phyloP scores from a whole-genome alignment of 2,113 vertebrate species.

The Mormoops blainvillei region DNA sequence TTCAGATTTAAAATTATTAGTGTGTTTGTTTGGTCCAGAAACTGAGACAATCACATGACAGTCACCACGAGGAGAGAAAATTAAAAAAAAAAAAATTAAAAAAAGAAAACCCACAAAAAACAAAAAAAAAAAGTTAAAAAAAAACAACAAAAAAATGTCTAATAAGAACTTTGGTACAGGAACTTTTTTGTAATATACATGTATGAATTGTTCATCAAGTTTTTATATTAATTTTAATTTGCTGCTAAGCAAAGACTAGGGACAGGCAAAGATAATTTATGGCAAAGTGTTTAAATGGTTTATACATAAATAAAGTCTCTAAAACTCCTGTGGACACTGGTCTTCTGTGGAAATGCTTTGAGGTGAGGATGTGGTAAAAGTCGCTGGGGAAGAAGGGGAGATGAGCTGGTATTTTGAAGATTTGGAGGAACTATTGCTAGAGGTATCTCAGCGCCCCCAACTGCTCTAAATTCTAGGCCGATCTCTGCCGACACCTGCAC shows the following conservation, averaged over 20 bases:
- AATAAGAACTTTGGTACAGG: conserved; percentile 93
- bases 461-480: neutral
- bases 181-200: conserved; percentile 99
- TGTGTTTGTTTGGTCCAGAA: conserved; percentile 98
- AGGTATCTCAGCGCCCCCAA: neutral
- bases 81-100: conserved; percentile 66
- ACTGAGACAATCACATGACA: conserved; percentile 99
- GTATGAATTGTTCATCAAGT: conserved; percentile 98
- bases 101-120: conserved; percentile 79
- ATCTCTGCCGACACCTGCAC: neutral
- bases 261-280: conserved; percentile 99
- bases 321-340: conserved; percentile 98
- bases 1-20: conserved; percentile 91
- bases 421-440: neutral
- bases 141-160: conserved; percentile 83
- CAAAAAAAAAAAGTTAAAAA: conserved; percentile 82
- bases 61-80: conserved; percentile 88
- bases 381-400: accelerated
- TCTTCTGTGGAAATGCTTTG: conserved; percentile 83
- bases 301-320: conserved; percentile 99
- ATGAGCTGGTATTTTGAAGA: neutral
- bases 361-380: neutral
- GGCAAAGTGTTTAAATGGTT: conserved; percentile 99
- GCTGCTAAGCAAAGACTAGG: conserved; percentile 99
- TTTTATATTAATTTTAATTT: conserved; percentile 99